Base-by-base conservation (phyloP, 1,140 invertebrate species). In the Drosophila pruinosa region DNA sequence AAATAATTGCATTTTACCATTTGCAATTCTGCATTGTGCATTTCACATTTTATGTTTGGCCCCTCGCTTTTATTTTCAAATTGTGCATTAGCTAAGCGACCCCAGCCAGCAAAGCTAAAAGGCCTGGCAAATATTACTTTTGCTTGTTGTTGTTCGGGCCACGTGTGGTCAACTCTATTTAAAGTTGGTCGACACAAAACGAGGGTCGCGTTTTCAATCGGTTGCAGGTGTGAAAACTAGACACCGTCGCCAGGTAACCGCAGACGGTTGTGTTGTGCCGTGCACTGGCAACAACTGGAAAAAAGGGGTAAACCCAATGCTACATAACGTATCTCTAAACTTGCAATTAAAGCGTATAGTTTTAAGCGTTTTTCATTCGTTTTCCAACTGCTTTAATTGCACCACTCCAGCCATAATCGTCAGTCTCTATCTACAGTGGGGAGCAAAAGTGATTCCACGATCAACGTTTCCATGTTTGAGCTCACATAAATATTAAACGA, bases 1-100 rank as follows among this genome's bases (percentile, higher is more conserved):
- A 82, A 82, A 82, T 82, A 82, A 82, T 68, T 78, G 71, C 61
- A 83, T 68, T 83, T 82, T 34, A 28, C 64, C 75, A 78, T 78
- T 78, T 65, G 61, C 14, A 64, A 53, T 43, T 61, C 69, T 62
- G n/a, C n/a, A n/a, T n/a, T n/a, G n/a, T 81, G 78, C 69, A 41
- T 36, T n/a, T 54, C 38, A 28, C 39, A 41, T 24, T 22, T n/a
- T n/a, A n/a, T n/a, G n/a, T n/a, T n/a, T 24, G 8, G 41, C 36
- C 26, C 28, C 5, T 43, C 68, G 31, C 21, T 31, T 58, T 39
- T 21, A 38, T 53, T 39, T 22, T 36, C 22, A 41, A 69, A 62
- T 41, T 36, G 43, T 56, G 57, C 72, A 80, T 61, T 62, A 73
- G 39, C 78, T 64, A 43, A 57, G 41, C 67, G 59, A 70, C 59